Conservation (phyloP, 2,888 invertebrate species). For the Parochlus steinenii region DNA sequence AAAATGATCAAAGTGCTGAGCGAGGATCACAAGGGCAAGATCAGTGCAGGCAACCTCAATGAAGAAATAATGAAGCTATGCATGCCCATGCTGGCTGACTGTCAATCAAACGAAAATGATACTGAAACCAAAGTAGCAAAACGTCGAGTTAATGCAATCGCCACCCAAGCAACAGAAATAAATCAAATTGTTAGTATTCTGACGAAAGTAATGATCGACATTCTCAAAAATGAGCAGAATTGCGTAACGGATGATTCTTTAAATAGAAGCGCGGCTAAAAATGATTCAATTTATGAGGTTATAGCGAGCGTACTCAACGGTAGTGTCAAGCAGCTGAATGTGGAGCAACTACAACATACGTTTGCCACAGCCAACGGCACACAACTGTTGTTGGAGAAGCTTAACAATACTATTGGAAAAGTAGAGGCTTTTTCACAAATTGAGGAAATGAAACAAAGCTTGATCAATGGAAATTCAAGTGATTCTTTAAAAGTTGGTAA, state of each 20-base stretch:
- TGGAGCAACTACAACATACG: conserved; percentile 9
- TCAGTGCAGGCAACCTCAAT: conserved; percentile 2
- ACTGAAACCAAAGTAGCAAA: neutral
- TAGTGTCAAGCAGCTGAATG: conserved; percentile 1
- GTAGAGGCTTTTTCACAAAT: conserved; percentile 7
- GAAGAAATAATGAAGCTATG: conserved; percentile 6
- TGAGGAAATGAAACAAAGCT: conserved; percentile 12
- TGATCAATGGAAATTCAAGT: neutral
- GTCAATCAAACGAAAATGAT: neutral
- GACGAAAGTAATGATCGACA: conserved; percentile 12
- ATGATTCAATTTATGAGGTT: conserved; percentile 7
- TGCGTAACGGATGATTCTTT: conserved; percentile 1
- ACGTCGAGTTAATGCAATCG: conserved; percentile 1
- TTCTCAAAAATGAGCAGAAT: conserved; percentile 8
- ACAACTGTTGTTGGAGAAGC: conserved; percentile 8
- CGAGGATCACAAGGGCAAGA: conserved; percentile 10
- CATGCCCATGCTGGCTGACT: too few species aligned
- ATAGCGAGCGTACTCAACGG: conserved; percentile 10
- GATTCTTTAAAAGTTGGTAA: neutral
- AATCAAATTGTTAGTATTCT: conserved; percentile 10
- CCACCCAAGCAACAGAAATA: neutral
- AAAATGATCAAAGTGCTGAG: conserved; percentile 10
- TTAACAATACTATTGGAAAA: conserved; percentile 8
- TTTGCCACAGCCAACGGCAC: conserved; percentile 6
- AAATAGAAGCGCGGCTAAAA: conserved; percentile 1